Evolutionary conservation across 2,888 invertebrate genomes (phyloP).

Genomic region (Agonopterix arenella): DNA sequence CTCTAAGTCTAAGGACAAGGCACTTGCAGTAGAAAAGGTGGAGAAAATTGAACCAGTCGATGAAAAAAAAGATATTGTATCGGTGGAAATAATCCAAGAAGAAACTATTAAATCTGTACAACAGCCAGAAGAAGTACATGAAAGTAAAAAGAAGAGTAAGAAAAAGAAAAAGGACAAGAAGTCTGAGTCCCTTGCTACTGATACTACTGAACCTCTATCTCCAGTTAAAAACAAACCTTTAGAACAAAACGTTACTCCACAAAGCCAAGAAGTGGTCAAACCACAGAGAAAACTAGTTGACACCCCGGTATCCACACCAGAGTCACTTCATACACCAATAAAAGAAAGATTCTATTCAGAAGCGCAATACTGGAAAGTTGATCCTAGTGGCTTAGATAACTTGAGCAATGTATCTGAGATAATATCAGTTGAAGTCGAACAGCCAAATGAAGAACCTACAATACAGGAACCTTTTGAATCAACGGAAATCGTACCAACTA

Average conservation of each 20-base stretch:
- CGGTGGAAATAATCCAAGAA: not conserved
- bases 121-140: constrained; percentile 10
- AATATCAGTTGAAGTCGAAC: constrained; percentile 36
- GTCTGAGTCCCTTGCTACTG: constrained; percentile 12
- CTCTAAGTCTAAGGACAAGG: constrained; percentile 31
- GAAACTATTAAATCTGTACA: not conserved
- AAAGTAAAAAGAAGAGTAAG: constrained; percentile 45
- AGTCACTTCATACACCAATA: constrained; percentile 56
- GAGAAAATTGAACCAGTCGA: constrained; percentile 13
- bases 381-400: constrained; percentile 38
- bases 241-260: constrained; percentile 19
- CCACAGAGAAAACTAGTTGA: constrained; percentile 19
- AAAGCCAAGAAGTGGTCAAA: constrained; percentile 5
- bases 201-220: constrained; percentile 19
- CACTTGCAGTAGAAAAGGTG: constrained; percentile 18
- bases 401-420: constrained; percentile 37
- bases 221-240: constrained; percentile 23
- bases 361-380: constrained; percentile 64
- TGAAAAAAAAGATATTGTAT: constrained; percentile 14
- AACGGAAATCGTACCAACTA: not conserved
- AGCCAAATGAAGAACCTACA: constrained; percentile 12
- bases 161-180: constrained; percentile 55
- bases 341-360: constrained; percentile 64
- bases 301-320: constrained; percentile 51
- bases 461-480: constrained; percentile 9